phyloP scores from a whole-genome alignment of 2,797 vertebrate genomes.

The Nyctalus aviator region DNA sequence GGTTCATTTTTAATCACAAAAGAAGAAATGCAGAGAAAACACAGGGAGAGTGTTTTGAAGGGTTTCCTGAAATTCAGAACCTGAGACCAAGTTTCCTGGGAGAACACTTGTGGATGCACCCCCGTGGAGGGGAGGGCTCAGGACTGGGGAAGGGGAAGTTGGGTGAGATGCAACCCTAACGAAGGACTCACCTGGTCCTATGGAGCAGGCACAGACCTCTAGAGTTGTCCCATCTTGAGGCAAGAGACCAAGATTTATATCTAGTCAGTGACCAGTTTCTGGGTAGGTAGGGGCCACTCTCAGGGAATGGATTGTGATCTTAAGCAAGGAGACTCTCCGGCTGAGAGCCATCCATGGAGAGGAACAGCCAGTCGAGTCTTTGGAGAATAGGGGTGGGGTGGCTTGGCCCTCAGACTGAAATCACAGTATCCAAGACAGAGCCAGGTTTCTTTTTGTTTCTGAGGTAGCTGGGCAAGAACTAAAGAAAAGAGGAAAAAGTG shows the following conservation, averaged over 20 bases:
- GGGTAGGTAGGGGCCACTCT: background rate
- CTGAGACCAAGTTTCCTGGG: background rate
- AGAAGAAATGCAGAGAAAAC: background rate
- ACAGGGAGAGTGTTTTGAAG: background rate
- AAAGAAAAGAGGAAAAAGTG: background rate
- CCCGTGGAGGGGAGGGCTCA: background rate
- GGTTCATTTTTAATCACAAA: conserved; percentile 7
- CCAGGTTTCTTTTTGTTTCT: background rate
- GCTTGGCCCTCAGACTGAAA: background rate
- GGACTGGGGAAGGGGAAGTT: background rate
- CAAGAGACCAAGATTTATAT: background rate
- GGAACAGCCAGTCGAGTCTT: background rate
- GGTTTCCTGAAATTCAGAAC: conserved; percentile 45
- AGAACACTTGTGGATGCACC: background rate
- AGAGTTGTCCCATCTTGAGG: background rate
- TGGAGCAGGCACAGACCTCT: background rate
- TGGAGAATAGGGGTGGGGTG: background rate
- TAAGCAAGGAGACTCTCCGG: background rate
- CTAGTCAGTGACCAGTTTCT: background rate
- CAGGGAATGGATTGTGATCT: background rate
- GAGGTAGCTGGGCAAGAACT: background rate
- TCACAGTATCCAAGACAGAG: background rate
- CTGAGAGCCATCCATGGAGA: background rate
- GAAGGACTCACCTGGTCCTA: background rate
- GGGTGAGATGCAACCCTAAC: background rate